Evolutionary conservation across 2,888 invertebrate species (phyloP), one percentile per base, ranked within the genome.

Genomic region (Hydraecia micacea): DNA sequence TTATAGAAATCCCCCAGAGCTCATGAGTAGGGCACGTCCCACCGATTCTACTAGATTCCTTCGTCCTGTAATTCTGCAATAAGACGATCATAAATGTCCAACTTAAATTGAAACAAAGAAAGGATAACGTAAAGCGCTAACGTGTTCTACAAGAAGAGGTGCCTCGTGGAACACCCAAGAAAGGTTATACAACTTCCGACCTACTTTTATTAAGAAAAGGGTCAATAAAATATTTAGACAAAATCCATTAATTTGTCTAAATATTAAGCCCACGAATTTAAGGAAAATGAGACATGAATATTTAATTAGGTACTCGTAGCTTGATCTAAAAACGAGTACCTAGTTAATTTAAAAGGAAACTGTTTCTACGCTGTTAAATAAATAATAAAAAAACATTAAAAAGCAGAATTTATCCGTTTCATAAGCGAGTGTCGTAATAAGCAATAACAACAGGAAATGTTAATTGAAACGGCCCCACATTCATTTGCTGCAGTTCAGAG

Each of bases 31-130:
- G 81, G 86, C 87, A 90, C 88, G 90, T 90, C 80, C 82, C 81
- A 70, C 79, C 86, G 84, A 82, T 90, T 86, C 84, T 67, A 80
- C 85, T 79, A 79, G 81, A 84, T 86, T 89, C 86, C 80, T 76
- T 72, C 75, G 74, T 84, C 75, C 81, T 81, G 85, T 89, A 85
- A 89, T 86, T 84, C 84, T 74, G 73, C 83, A 86, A 86, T 84
- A 86, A 86, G 81, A 84, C 83, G 77, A 85, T 87, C 85, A 87
- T 88, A 88, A 89, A 86, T 85, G 83, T 86, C 78, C 79, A 86
- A 87, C 84, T 84, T 83, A 87, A 88, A 87, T 88, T 88, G 85
- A 90, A 86, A 86, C 81, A 84, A 83, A 86, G 82, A 83, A 88
- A 87, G 79, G 80, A 83, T 83, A 80, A 85, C 73, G 63, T 84